These are phyloP conservation scores for Misgurnus anguillicaudatus DNA, from an alignment of 2,113 vertebrate species.

Conservation along the genomic window DNA sequence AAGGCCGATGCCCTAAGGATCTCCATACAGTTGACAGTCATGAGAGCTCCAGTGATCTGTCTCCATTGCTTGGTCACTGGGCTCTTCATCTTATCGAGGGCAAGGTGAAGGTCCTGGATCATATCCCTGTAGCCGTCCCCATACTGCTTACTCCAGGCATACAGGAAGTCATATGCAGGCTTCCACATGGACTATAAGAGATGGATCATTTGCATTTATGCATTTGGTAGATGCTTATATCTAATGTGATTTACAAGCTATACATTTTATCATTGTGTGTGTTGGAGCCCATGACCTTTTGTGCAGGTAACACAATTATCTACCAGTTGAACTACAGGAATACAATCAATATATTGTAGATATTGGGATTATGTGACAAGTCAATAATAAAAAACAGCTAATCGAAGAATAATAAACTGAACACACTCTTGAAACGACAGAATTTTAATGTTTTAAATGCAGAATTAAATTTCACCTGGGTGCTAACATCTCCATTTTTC, in stretches of 20 bases:
- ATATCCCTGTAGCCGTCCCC: constrained; percentile 86
- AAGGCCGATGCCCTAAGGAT: constrained; percentile 79
- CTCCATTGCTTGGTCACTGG: constrained; percentile 93
- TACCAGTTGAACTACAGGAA: no score
- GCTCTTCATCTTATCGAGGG: constrained; percentile 94
- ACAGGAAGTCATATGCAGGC: constrained; percentile 96
- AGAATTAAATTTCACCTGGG: constrained; percentile 73
- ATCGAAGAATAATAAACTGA: background rate
- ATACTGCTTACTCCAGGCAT: constrained; percentile 87
- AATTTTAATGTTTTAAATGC: background rate
- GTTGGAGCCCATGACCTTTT: no score
- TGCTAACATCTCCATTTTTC: constrained; percentile 76
- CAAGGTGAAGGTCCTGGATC: constrained; percentile 90
- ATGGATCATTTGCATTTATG: no score
- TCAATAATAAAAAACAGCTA: no score
- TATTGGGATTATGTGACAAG: background rate
- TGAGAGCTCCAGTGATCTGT: constrained; percentile 87
- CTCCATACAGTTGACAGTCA: constrained; percentile 91
- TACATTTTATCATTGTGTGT: no score
- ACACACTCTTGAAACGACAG: background rate
- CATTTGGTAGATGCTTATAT: no score
- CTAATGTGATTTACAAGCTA: no score
- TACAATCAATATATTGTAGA: no score
- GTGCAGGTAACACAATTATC: no score
- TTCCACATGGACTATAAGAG: constrained; percentile 94